Evolutionary conservation across 2,888 invertebrate species (phyloP).

Genomic region (Macrophya alboannulata): DNA sequence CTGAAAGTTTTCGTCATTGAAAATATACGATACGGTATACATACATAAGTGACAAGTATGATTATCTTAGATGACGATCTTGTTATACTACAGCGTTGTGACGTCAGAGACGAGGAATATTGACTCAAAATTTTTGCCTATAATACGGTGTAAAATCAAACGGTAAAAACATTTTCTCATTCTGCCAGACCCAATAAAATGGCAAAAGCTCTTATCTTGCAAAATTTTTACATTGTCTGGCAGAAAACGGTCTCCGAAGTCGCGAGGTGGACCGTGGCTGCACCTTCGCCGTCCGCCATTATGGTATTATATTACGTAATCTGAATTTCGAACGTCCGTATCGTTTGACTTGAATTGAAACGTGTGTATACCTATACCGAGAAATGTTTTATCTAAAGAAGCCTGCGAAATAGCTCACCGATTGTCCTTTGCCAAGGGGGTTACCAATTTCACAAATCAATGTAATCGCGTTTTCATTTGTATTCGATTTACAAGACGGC

Average conservation of each 20-base stretch:
- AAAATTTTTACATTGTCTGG: background rate
- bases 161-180: background rate
- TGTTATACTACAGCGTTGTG: background rate
- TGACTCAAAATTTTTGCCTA: background rate
- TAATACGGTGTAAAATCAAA: background rate
- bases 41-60: background rate
- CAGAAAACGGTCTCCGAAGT: background rate
- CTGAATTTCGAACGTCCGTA: background rate
- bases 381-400: background rate
- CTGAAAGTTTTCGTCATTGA: slow-evolving; percentile 60
- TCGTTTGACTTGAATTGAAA: background rate
- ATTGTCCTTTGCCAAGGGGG: slow-evolving; percentile 65
- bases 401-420: slow-evolving; percentile 63
- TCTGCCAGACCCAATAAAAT: background rate
- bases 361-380: background rate
- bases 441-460: slow-evolving; percentile 70
- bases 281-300: background rate
- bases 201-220: background rate
- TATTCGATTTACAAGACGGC: slow-evolving; percentile 68
- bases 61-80: background rate
- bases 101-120: background rate
- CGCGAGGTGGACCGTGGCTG: background rate
- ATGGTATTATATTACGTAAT: background rate
- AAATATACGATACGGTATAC: background rate
- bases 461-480: slow-evolving; percentile 54